phyloP scores from a whole-genome alignment of 2,888 invertebrate species.

The Heliconius sara region DNA sequence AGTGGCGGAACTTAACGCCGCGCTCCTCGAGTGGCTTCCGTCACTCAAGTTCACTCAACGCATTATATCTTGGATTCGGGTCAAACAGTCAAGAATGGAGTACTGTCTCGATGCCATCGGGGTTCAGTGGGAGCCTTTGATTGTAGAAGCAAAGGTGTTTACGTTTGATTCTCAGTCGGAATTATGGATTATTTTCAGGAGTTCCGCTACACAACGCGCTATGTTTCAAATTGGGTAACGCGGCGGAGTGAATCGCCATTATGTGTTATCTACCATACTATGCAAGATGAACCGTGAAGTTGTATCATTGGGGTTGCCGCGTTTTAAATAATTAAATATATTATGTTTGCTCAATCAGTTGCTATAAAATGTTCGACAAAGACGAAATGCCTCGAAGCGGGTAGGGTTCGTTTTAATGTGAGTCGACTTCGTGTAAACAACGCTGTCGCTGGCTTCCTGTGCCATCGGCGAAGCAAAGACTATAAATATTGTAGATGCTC shows the following conservation, averaged over 20 bases:
- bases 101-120: not conserved
- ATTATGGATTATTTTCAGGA: not conserved
- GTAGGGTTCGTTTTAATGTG: slow-evolving; percentile 69
- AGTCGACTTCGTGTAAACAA: slow-evolving; percentile 74
- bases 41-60: too few relatives aligned
- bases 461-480: slow-evolving; percentile 55
- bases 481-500: slow-evolving; percentile 26
- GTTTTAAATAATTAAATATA: slow-evolving; percentile 15
- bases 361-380: slow-evolving; percentile 41
- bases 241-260: too few relatives aligned
- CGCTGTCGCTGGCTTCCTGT: slow-evolving; percentile 71
- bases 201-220: too few relatives aligned
- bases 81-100: too few relatives aligned
- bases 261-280: too few relatives aligned
- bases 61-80: too few relatives aligned
- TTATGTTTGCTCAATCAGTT: slow-evolving; percentile 28
- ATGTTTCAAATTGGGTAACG: too few relatives aligned
- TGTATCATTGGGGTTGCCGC: not conserved
- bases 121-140: not conserved
- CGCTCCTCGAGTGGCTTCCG: too few relatives aligned
- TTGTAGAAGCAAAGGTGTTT: not conserved
- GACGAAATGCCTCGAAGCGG: slow-evolving; percentile 70
- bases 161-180: not conserved
- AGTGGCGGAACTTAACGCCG: too few relatives aligned
- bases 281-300: not conserved